phyloP scores from a whole-genome alignment of 2,113 vertebrate species.

The Piprites chloris region DNA sequence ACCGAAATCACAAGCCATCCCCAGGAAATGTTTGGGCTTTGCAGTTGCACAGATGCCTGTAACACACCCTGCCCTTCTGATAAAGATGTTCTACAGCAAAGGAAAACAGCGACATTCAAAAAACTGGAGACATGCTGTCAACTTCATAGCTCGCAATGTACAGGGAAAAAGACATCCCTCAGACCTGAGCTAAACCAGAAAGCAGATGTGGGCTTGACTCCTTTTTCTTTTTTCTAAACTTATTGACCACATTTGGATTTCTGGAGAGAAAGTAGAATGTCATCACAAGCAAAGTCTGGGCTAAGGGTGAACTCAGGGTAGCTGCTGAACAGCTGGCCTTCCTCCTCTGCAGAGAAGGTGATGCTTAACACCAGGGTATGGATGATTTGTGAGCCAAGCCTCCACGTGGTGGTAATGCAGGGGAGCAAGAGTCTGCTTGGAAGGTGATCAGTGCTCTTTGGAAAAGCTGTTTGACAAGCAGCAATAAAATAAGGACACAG shows the following conservation, averaged over 20 bases:
- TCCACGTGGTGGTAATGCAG: background rate
- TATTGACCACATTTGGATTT: background rate
- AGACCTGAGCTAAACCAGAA: background rate
- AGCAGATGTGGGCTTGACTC: background rate
- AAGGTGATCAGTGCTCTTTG: fast-evolving
- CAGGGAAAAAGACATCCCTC: background rate
- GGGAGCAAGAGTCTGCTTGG: background rate
- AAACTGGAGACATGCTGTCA: background rate
- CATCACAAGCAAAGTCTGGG: background rate
- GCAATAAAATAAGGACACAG: background rate
- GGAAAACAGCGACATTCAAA: background rate
- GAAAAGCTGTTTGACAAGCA: background rate
- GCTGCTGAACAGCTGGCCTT: background rate
- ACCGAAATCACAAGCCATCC: background rate
- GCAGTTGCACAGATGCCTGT: background rate
- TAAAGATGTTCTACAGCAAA: background rate
- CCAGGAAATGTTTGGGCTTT: background rate
- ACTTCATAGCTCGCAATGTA: background rate
- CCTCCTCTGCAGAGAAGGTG: background rate
- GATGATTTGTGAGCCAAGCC: background rate
- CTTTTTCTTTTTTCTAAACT: background rate
- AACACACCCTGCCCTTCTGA: background rate
- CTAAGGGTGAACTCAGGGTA: background rate
- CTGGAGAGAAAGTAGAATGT: background rate
- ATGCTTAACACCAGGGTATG: background rate